Percentiles rank a stretch among this genome's conserved stretches.
These are phyloP conservation scores for Pyralis farinalis DNA, from an alignment of 2,888 invertebrate genomes.

Conservation along the genomic window DNA sequence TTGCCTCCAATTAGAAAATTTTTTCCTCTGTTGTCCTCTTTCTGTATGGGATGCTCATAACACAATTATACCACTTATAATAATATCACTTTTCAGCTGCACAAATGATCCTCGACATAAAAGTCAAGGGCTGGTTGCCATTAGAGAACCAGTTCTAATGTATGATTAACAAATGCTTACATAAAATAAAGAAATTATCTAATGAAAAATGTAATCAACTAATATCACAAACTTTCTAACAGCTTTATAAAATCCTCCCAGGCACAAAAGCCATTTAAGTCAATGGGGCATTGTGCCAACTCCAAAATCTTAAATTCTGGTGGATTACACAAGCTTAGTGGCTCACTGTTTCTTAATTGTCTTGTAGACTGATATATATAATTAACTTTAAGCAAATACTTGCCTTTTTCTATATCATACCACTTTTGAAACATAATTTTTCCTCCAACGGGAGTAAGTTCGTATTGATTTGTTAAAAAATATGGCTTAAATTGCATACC, in stretches of 20 bases:
- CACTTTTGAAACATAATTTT: slow-evolving; percentile 68
- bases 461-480: slow-evolving; percentile 41
- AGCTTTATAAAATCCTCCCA: slow-evolving; percentile 50
- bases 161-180: too few relatives aligned
- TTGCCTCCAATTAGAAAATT: too few relatives aligned
- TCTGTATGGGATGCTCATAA: too few relatives aligned
- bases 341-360: slow-evolving; percentile 45
- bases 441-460: slow-evolving; percentile 54
- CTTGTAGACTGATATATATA: slow-evolving; percentile 56
- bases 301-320: slow-evolving; percentile 45
- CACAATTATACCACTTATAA: too few relatives aligned
- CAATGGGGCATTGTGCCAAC: slow-evolving; percentile 40
- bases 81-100: too few relatives aligned
- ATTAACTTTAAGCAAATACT: slow-evolving; percentile 45
- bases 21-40: too few relatives aligned
- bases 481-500: slow-evolving; percentile 46
- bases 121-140: too few relatives aligned
- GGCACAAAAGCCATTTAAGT: slow-evolving; percentile 48
- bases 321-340: slow-evolving; percentile 41
- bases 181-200: too few relatives aligned
- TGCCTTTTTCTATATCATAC: slow-evolving; percentile 29
- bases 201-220: too few relatives aligned
- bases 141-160: too few relatives aligned
- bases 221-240: neutral
- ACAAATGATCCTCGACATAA: too few relatives aligned